Percentiles rank a stretch among this genome's conserved stretches.
phyloP scores from a whole-genome alignment of 2,888 invertebrate genomes.

The Euplagia quadripunctaria region DNA sequence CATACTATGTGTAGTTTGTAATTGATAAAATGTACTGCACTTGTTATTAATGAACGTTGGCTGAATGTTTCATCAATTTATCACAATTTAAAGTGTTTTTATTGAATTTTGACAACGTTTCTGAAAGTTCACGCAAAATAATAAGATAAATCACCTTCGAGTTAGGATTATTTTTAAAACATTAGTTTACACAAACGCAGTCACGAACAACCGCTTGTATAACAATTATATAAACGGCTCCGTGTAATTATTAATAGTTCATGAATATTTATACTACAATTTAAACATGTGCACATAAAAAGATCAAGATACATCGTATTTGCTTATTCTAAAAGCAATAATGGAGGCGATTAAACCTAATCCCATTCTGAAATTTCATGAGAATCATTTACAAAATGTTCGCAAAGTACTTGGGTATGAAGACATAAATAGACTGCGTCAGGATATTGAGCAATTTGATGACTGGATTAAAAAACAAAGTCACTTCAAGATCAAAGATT shows the following conservation, averaged over 20 bases:
- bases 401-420: constrained; percentile 47
- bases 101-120: too few species aligned
- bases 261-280: neutral
- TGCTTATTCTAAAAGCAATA: neutral
- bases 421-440: constrained; percentile 43
- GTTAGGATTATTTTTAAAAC: neutral
- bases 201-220: neutral
- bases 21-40: too few species aligned
- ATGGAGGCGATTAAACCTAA: constrained; percentile 33
- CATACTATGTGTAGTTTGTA: too few species aligned
- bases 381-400: constrained; percentile 44
- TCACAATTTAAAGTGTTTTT: too few species aligned
- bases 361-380: constrained; percentile 35
- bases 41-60: too few species aligned
- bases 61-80: too few species aligned
- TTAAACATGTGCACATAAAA: neutral
- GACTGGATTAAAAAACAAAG: constrained; percentile 53
- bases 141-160: neutral
- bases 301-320: neutral
- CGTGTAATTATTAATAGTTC: neutral
- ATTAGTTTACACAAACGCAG: neutral
- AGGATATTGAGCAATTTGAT: constrained; percentile 49
- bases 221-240: too few species aligned
- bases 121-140: neutral
- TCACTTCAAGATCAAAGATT: constrained; percentile 52